phyloP scores from a whole-genome alignment of 2,797 vertebrate genomes.

The Sciurus carolinensis region DNA sequence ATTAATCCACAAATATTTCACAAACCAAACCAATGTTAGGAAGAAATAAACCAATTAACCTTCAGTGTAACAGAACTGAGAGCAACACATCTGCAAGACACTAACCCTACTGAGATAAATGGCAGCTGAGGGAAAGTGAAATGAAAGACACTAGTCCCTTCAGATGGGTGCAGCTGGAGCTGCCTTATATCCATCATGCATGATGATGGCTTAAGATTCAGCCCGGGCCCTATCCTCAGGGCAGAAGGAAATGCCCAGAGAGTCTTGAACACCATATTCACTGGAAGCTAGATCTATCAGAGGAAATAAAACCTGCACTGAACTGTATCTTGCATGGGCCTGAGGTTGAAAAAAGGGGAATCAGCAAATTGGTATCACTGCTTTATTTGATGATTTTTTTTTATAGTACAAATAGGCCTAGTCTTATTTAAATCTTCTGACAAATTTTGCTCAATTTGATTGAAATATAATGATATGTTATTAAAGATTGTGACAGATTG shows the following conservation, averaged over 20 bases:
- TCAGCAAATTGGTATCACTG: neutral
- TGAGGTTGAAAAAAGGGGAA: neutral
- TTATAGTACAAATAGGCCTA: neutral
- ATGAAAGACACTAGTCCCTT: neutral
- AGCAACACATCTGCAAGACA: neutral
- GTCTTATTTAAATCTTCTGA: neutral
- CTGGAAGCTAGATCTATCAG: neutral
- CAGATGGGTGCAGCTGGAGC: neutral
- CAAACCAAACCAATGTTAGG: neutral
- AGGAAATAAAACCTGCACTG: neutral
- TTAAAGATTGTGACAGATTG: neutral
- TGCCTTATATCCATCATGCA: neutral
- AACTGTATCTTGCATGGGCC: neutral
- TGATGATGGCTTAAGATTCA: neutral
- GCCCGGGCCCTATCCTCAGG: neutral
- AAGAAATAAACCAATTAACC: neutral
- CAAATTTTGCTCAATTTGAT: conserved; percentile 31
- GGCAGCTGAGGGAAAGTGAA: neutral
- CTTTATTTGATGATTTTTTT: neutral
- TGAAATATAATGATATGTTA: neutral
- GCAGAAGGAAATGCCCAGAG: neutral
- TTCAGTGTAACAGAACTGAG: neutral
- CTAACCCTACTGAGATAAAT: neutral
- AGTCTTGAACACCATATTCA: neutral
- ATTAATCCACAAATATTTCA: conserved; percentile 28